These are phyloP conservation scores for Bos indicus DNA, from an alignment of 2,113 vertebrate species.

Conservation along the genomic window DNA sequence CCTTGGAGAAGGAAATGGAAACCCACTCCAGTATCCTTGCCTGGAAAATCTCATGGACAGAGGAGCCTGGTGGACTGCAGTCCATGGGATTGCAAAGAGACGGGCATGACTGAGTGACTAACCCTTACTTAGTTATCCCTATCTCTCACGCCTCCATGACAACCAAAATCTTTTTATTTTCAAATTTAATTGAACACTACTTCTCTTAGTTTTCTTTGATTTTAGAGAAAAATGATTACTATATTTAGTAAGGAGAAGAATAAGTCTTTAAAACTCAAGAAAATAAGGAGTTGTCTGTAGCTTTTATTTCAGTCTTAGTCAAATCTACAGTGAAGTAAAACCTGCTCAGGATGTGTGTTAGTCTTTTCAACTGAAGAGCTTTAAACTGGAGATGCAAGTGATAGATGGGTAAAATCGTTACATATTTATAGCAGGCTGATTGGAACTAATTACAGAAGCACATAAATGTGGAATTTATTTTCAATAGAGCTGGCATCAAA, in stretches of 20 bases:
- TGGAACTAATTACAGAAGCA: slow-evolving; percentile 59
- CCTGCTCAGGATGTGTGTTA: neutral
- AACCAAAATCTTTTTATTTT: neutral
- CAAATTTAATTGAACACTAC: neutral
- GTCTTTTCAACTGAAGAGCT: slow-evolving; percentile 7
- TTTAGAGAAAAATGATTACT: slow-evolving; percentile 29
- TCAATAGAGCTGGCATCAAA: slow-evolving; percentile 42
- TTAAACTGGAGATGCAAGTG: neutral
- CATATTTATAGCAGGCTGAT: slow-evolving; percentile 62
- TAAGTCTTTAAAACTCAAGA: slow-evolving; percentile 10
- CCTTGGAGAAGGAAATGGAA: neutral
- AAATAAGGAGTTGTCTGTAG: neutral
- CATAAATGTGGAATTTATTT: slow-evolving; percentile 55
- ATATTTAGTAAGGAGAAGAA: neutral
- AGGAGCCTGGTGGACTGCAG: too few relatives aligned
- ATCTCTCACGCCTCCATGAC: neutral
- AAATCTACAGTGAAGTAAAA: neutral
- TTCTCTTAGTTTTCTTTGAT: neutral
- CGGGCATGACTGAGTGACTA: neutral
- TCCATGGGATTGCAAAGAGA: neutral
- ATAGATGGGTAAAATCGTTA: slow-evolving; percentile 42
- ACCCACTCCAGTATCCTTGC: neutral
- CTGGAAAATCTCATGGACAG: neutral
- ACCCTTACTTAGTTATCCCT: neutral
- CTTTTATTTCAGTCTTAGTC: neutral